A percentile compares a stretch with the other conserved stretches of the same genome.
These are phyloP conservation scores for Taxidea taxus DNA, from an alignment of 2,113 vertebrate species.

Conservation along the genomic window DNA sequence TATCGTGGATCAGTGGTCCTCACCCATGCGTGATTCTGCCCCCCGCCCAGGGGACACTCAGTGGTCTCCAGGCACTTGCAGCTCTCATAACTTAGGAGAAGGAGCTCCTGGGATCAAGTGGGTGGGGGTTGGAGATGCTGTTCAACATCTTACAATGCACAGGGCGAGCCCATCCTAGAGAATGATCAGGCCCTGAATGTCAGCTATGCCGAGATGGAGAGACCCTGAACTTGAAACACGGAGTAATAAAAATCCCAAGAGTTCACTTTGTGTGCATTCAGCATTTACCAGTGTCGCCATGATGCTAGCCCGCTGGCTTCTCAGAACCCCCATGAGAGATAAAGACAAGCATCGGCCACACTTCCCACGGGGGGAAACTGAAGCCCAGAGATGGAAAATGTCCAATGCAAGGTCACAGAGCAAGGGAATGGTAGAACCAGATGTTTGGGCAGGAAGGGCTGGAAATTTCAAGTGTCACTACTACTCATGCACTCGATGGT, in stretches of 20 bases:
- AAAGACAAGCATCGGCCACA: neutral
- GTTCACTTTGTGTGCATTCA: neutral
- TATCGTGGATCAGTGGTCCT: neutral
- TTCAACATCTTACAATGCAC: accelerated
- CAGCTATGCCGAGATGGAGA: neutral
- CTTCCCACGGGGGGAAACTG: neutral
- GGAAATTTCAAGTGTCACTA: too few relatives aligned
- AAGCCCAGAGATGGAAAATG: neutral
- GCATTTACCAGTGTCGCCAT: neutral
- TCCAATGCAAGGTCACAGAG: neutral
- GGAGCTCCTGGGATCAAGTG: neutral
- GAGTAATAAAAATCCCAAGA: neutral
- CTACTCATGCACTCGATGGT: neutral
- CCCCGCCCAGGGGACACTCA: neutral
- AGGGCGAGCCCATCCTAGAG: accelerated
- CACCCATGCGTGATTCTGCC: neutral
- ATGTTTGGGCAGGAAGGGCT: neutral
- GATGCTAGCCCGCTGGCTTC: neutral
- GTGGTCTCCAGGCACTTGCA: neutral
- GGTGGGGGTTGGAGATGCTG: neutral
- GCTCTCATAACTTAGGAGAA: neutral
- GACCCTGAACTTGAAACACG: neutral
- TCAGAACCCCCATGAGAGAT: neutral
- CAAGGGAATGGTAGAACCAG: neutral
- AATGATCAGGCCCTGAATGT: neutral